These are phyloP conservation scores for Ptilorrhoa leucosticta DNA, from an alignment of 2,113 vertebrate genomes.

Conservation along the genomic window DNA sequence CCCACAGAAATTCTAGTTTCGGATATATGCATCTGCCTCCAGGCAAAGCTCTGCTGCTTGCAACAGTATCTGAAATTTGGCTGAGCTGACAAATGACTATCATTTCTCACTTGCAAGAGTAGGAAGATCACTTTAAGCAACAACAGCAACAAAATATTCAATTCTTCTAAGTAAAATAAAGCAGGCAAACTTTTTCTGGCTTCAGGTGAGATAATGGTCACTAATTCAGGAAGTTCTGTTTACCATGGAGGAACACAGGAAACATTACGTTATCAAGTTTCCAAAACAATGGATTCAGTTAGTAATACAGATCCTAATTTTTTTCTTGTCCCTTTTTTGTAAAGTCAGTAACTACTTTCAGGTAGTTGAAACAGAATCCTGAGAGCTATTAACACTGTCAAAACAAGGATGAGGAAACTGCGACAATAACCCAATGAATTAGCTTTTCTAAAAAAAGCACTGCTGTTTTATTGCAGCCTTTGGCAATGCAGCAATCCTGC, in stretches of 20 bases:
- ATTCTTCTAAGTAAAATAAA: neutral
- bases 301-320: neutral
- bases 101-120: slow-evolving; percentile 27
- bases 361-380: neutral
- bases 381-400: neutral
- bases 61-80: slow-evolving; percentile 20
- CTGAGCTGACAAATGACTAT: slow-evolving; percentile 42
- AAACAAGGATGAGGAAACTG: neutral
- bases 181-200: neutral
- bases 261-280: neutral
- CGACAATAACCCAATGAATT: neutral
- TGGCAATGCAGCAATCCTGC: neutral
- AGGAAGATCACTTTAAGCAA: neutral
- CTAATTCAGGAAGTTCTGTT: slow-evolving; percentile 5
- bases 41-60: slow-evolving; percentile 34
- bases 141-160: neutral
- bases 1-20: slow-evolving; percentile 42
- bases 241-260: neutral
- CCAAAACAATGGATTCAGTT: neutral
- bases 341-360: neutral
- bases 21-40: slow-evolving; percentile 23
- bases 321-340: neutral
- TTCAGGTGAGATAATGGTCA: slow-evolving; percentile 42
- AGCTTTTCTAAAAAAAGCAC: neutral
- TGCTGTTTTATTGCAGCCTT: slow-evolving; percentile 6